Percentiles rank a stretch among this genome's conserved stretches.
These are phyloP conservation scores for Drosophila mayri DNA, from an alignment of 1,140 invertebrate genomes.

Conservation along the genomic window DNA sequence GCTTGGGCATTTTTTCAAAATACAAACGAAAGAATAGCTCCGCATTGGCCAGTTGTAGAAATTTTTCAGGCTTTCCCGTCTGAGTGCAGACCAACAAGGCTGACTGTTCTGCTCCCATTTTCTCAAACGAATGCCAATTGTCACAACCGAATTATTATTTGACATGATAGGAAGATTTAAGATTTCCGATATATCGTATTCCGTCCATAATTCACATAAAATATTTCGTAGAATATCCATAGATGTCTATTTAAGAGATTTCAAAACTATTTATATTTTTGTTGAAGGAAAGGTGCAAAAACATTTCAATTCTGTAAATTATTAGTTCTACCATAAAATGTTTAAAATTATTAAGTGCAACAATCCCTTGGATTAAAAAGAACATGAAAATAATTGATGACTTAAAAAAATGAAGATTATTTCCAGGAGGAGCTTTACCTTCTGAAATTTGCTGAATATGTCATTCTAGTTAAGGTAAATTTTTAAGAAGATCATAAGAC, in stretches of 20 bases:
- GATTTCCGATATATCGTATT: too few species aligned
- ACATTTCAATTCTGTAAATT: too few species aligned
- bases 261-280: too few species aligned
- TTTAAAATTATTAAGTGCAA: too few species aligned
- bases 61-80: slow-evolving; percentile 44
- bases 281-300: too few species aligned
- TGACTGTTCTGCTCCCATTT: slow-evolving; percentile 70
- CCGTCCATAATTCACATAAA: too few species aligned
- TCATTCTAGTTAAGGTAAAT: not conserved
- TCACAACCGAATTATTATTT: not conserved
- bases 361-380: not conserved
- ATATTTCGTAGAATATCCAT: too few species aligned
- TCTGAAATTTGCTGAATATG: not conserved
- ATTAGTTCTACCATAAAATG: too few species aligned
- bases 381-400: not conserved
- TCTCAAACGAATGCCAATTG: slow-evolving; percentile 7
- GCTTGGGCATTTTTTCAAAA: slow-evolving; percentile 51
- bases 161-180: too few species aligned
- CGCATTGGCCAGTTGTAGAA: slow-evolving; percentile 27
- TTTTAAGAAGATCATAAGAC: not conserved
- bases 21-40: slow-evolving; percentile 52
- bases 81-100: slow-evolving; percentile 61
- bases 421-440: too few species aligned
- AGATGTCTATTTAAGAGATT: too few species aligned
- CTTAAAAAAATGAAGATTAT: not conserved